Percentiles rank a stretch among this genome's conserved stretches.
Conservation (phyloP, 1,140 invertebrate species). For the Drosophila pandora region DNA sequence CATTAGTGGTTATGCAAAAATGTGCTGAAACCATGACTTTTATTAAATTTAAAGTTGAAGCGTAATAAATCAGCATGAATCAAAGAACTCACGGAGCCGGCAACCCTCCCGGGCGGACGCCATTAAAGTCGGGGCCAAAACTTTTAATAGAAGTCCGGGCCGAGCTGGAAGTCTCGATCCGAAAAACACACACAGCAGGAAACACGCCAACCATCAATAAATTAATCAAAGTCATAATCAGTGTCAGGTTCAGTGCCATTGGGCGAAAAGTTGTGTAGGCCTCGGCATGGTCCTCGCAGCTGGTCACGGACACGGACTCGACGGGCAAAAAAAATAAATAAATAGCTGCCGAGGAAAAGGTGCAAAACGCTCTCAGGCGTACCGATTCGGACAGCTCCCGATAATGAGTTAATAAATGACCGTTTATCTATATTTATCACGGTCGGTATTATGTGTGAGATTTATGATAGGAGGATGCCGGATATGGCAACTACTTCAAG, state of each 20-base stretch:
- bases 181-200: conserved; percentile 54
- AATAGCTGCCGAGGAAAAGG: conserved; percentile 49
- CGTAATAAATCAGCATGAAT: conserved; percentile 82
- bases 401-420: conserved; percentile 81
- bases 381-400: conserved; percentile 44
- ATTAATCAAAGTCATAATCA: conserved; percentile 84
- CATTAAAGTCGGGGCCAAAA: conserved; percentile 46
- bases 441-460: conserved; percentile 24
- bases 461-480: conserved; percentile 52
- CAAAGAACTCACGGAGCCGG: conserved; percentile 56
- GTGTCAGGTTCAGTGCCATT: conserved; percentile 77
- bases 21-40: conserved; percentile 69
- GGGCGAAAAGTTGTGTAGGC: conserved; percentile 64
- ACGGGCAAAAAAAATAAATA: conserved; percentile 55
- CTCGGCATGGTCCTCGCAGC: conserved; percentile 23
- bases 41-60: conserved; percentile 81
- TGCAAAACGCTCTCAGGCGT: conserved; percentile 59
- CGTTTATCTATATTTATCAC: conserved; percentile 69
- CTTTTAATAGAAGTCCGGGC: conserved; percentile 57
- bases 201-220: conserved; percentile 83
- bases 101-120: conserved; percentile 6
- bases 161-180: conserved; percentile 17
- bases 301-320: conserved; percentile 23
- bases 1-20: conserved; percentile 56
- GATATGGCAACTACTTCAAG: conserved; percentile 44